Evolutionary conservation across 2,797 vertebrate species (phyloP), one percentile per base, ranked within the genome.

Genomic region (Phylloscopus collybita): DNA sequence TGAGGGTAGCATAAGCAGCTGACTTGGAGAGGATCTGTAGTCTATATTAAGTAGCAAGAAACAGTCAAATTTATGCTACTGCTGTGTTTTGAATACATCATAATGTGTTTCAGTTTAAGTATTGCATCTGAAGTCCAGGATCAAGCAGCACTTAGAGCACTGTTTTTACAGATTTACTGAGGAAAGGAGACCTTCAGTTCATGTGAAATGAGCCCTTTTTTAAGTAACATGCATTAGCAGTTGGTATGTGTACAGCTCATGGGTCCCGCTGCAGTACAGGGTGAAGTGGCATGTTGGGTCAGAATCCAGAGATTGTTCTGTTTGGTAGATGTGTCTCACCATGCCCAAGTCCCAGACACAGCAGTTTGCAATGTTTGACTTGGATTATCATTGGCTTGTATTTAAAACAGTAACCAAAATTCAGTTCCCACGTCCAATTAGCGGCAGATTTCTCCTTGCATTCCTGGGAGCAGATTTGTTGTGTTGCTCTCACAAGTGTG

Each of bases 381-480:
- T 86, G 40, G n/a, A 62, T 82, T 86, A 36, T 61, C 66, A 34
- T 40, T 74, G 80, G 11, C 36, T 92, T 65, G 23, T 65, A 40
- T 88, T 86, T 86, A 66, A 86, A 94, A 65, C 2, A 1, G 27
- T 16, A 51, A 79, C 36, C 47, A 84, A 89, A 90, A 91, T 66
- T 54, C 36, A 60, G 73, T 94, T 96, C 82, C 85, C 91, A 86
- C 15, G 0, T 88, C 80, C 70, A 79, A 9, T 95, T 94, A 78
- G 51, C 7, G 4, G 62, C 81, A 91, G 69, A 86, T 91, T 93
- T 88, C 72, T 78, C 44, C 47, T 32, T 73, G 79, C 54, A 49
- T 91, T 90, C 72, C 85, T 91, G 82, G 85, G 82, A 93, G 73
- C 91, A 84, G 70, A 83, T 91, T 66, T 90, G 79, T 69, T 86